Conservation (phyloP, 2,888 invertebrate genomes). For the Protophormia terraenovae region DNA sequence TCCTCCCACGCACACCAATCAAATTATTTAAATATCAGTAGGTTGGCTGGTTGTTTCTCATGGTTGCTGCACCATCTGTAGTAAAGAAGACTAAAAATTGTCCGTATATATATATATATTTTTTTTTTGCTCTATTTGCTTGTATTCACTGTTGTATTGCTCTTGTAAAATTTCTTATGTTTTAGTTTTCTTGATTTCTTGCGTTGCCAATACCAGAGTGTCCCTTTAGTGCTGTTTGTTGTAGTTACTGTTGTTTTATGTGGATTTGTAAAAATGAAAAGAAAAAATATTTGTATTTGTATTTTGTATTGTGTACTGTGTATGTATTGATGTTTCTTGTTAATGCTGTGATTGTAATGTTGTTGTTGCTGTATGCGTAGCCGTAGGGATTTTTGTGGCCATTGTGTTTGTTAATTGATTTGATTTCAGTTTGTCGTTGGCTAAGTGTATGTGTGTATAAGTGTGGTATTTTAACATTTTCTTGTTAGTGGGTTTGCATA, state of each 20-base stretch:
- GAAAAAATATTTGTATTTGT: neutral
- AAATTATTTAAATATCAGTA: neutral
- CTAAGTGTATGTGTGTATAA: neutral
- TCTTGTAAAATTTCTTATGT: too few species aligned
- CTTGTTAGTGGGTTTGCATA: constrained; percentile 20
- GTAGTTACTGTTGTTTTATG: neutral
- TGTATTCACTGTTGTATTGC: neutral
- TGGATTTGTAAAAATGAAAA: neutral
- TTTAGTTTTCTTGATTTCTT: neutral
- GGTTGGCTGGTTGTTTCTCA: neutral
- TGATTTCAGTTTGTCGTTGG: constrained; percentile 52
- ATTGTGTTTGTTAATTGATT: constrained; percentile 67
- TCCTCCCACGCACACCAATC: neutral
- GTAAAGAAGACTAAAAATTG: neutral
- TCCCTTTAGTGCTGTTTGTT: constrained; percentile 32
- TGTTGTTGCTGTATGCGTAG: constrained; percentile 19
- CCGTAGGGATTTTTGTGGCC: constrained; percentile 60
- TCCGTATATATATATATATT: neutral
- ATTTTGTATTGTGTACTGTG: constrained; percentile 27
- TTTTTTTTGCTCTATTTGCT: neutral
- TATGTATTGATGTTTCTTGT: constrained; percentile 50
- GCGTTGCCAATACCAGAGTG: constrained; percentile 12
- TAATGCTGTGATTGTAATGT: constrained; percentile 56
- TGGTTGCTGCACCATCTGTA: neutral
- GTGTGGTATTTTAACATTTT: neutral